Conservation (phyloP, 1,140 invertebrate species). For the Calephelis virginiensis region DNA sequence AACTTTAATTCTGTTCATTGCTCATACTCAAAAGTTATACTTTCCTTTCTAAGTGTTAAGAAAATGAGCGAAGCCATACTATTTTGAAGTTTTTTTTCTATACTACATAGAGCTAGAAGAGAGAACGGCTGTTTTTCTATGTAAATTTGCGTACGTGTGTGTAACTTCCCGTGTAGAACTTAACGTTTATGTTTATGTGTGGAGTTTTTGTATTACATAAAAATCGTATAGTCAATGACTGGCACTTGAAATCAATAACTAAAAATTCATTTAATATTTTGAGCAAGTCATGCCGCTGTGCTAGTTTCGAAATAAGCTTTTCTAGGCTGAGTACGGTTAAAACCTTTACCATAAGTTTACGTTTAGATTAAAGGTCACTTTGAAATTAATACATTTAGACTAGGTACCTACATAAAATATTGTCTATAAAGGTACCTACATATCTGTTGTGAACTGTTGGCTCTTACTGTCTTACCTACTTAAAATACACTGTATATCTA, state of each 20-base stretch:
- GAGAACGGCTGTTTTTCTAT: slow-evolving; percentile 73
- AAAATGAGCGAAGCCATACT: slow-evolving; percentile 66
- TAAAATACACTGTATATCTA: too few species aligned
- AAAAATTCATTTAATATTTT: slow-evolving; percentile 68
- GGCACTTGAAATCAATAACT: slow-evolving; percentile 67
- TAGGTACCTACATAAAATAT: too few species aligned
- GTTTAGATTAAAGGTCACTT: slow-evolving; percentile 7
- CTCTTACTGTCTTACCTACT: too few species aligned
- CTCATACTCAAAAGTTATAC: slow-evolving; percentile 51
- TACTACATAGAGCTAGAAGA: slow-evolving; percentile 56
- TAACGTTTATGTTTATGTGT: slow-evolving; percentile 46
- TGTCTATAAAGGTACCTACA: too few species aligned
- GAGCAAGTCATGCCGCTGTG: slow-evolving; percentile 28
- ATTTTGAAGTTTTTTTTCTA: slow-evolving; percentile 75
- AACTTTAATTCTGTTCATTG: slow-evolving; percentile 49
- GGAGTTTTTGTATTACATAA: slow-evolving; percentile 69
- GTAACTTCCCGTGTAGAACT: slow-evolving; percentile 65
- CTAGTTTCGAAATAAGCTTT: slow-evolving; percentile 20
- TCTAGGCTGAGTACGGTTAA: slow-evolving; percentile 14
- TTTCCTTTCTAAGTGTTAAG: slow-evolving; percentile 44
- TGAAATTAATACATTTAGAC: not conserved
- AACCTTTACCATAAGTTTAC: not conserved
- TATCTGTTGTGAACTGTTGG: too few species aligned
- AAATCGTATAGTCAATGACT: slow-evolving; percentile 60
- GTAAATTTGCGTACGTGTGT: slow-evolving; percentile 60